Base-by-base conservation (phyloP, 2,888 invertebrate species). In the Xestoiulus laeticollis region DNA sequence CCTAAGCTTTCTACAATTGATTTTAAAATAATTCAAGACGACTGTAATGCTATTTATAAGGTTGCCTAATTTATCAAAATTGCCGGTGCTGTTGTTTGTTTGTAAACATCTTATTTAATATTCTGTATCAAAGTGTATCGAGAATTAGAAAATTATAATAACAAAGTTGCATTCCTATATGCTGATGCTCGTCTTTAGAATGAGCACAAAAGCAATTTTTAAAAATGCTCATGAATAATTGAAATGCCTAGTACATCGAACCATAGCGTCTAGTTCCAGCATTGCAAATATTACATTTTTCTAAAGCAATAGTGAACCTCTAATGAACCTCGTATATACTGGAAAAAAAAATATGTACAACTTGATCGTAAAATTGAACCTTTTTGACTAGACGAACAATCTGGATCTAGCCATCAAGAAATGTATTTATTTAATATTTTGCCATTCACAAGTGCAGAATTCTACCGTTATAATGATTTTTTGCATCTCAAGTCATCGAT, bases 111-210 rank as follows among this genome's bases (percentile, higher is more conserved):
- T 12, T 19, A 14, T 53, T 14, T 53, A 19, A 53, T n/a, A 53
- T 53, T 53, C 19, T 59, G 59, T n/a, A 59, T n/a, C 59, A 59
- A 59, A 59, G n/a, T 59, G n/a, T 59, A 59, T 59, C 59, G n/a
- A 59, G 4, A 59, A 59, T 59, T 3, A 59, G 19, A 22, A 26
- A 26, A 68, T 68, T 10, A 6, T 68, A 68, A 68, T 68, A 68
- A 22, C 68, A 26, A 26, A n/a, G 8, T 68, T 68, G 68, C 68
- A 68, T 68, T 59, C 59, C 22, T n/a, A 19, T n/a, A n/a, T 59
- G 59, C 59, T 22, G 22, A 59, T 48, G n/a, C 19, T 5, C 19
- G n/a, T n/a, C 8, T n/a, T 59, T 59, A 59, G n/a, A 59, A 59
- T 19, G 22, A 59, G n/a, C 59, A 59, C n/a, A 59, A 59, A 59